Percentiles rank a stretch among this genome's conserved stretches.
These are phyloP conservation scores for Sebastes flavidus DNA, from an alignment of 2,797 vertebrate species.

Conservation along the genomic window DNA sequence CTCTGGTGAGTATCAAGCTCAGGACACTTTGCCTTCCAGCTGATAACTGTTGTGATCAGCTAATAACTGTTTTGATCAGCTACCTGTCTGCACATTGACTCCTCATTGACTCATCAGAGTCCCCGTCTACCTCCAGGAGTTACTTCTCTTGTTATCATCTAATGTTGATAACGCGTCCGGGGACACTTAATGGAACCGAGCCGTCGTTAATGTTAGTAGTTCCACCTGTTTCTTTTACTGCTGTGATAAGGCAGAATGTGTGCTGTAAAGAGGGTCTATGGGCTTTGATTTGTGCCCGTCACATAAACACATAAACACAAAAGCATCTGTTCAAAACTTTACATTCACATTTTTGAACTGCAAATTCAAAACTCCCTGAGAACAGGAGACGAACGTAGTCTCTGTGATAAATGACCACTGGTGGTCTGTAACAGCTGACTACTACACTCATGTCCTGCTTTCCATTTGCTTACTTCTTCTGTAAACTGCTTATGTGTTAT, in stretches of 20 bases:
- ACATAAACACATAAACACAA: not conserved
- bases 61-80: slow-evolving; percentile 1
- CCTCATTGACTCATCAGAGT: not conserved
- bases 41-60: not conserved
- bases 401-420: not conserved
- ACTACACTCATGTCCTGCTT: not conserved
- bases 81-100: not conserved
- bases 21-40: not conserved
- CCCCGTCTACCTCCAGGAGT: not conserved
- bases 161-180: not conserved
- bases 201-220: not conserved
- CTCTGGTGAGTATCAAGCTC: not conserved
- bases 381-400: not conserved
- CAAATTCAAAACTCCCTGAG: not conserved
- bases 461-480: not conserved
- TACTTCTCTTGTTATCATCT: not conserved
- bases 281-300: not conserved
- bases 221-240: not conserved
- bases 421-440: not conserved
- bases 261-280: not conserved
- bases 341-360: not conserved
- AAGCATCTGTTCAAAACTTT: not conserved
- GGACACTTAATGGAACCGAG: not conserved
- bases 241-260: not conserved
- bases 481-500: not conserved